Conservation (phyloP, 1,140 invertebrate species). For the Zophobas atratus region DNA sequence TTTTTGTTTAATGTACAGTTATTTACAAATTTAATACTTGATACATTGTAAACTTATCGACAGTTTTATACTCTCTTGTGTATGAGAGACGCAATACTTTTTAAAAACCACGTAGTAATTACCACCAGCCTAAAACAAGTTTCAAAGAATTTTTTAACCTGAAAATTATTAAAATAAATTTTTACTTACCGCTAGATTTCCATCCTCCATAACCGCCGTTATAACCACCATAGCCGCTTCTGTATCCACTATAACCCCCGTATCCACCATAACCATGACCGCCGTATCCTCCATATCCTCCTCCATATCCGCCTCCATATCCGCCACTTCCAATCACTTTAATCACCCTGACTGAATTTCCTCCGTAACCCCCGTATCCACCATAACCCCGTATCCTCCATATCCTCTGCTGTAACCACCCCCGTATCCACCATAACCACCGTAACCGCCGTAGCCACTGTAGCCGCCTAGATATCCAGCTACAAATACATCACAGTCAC, state of each 20-base stretch:
- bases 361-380: constrained; percentile 20
- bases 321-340: constrained; percentile 30
- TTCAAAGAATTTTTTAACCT: no score
- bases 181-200: no score
- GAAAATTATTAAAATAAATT: no score
- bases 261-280: constrained; percentile 13
- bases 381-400: constrained; percentile 18
- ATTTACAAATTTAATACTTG: no score
- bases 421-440: constrained; percentile 32
- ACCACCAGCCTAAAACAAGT: no score
- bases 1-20: no score
- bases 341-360: constrained; percentile 12
- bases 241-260: not conserved
- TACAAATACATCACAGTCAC: not conserved
- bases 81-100: no score
- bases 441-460: constrained; percentile 16
- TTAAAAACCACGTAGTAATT: no score
- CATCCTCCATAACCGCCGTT: constrained; percentile 17
- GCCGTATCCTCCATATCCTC: constrained; percentile 42
- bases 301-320: constrained; percentile 26
- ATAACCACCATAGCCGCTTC: constrained; percentile 24
- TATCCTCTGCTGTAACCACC: constrained; percentile 5
- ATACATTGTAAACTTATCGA: no score
- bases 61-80: no score
- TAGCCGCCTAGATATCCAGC: constrained; percentile 26